Evolutionary conservation across 1,140 invertebrate species (phyloP).

Genomic region (Plutomurus gul): DNA sequence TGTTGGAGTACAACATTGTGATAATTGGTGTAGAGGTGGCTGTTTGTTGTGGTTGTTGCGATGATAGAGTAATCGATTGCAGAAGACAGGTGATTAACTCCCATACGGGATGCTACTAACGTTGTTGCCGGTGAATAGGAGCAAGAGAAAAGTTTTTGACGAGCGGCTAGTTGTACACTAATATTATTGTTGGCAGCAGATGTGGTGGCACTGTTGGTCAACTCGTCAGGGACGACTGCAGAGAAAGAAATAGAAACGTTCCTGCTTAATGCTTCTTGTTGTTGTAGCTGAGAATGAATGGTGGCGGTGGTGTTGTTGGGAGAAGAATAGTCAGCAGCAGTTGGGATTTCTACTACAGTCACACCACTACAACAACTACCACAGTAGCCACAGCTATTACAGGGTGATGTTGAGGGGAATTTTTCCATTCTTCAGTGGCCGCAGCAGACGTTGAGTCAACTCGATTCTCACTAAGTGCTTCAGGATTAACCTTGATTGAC

Average conservation of each 20-base stretch:
- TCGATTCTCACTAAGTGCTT: background rate
- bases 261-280: too few species aligned
- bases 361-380: background rate
- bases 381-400: slow-evolving; percentile 12
- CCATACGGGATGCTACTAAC: background rate
- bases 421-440: background rate
- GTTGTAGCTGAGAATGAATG: background rate
- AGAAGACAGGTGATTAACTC: background rate
- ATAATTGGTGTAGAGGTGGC: background rate
- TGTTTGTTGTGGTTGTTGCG: background rate
- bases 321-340: background rate
- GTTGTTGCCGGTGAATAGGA: background rate
- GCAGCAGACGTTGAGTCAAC: background rate
- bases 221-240: background rate
- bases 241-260: background rate
- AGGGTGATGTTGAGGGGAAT: background rate
- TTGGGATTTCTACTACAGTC: background rate
- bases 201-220: background rate
- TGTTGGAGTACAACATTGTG: background rate
- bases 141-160: slow-evolving; percentile 1
- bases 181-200: background rate
- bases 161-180: too few species aligned
- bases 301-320: too few species aligned
- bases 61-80: background rate
- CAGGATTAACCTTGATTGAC: background rate